Conservation (phyloP, 64 coral and sea anemone genomes). For the Pachyseris speciosa region DNA sequence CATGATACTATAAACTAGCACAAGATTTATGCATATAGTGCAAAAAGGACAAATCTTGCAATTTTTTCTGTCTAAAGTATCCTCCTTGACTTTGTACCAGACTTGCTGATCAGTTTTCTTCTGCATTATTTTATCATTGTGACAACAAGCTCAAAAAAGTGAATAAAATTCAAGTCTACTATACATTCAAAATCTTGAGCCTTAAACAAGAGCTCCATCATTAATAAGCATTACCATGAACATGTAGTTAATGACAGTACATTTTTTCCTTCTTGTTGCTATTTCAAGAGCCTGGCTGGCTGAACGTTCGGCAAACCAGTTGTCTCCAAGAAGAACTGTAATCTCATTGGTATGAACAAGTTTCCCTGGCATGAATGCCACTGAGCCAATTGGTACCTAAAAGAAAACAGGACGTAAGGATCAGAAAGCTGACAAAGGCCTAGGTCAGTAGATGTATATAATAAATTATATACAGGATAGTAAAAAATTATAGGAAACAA, state of each 20-base stretch:
- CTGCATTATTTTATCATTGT: no score
- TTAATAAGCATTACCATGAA: constrained; percentile 41
- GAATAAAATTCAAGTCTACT: neutral
- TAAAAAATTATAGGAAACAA: no score
- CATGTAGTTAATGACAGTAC: constrained; percentile 65
- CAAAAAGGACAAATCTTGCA: no score
- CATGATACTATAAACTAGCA: no score
- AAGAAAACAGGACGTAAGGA: neutral
- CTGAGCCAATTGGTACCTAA: constrained; percentile 89
- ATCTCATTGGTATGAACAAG: constrained; percentile 94
- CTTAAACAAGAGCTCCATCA: neutral
- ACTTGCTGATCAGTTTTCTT: no score
- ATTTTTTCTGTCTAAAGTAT: no score
- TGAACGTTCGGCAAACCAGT: constrained; percentile 94
- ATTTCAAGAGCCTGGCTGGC: constrained; percentile 87
- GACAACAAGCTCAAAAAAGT: no score
- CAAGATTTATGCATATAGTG: no score
- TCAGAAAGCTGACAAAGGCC: neutral
- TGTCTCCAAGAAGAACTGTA: constrained; percentile 88
- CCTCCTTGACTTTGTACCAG: no score
- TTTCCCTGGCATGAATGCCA: constrained; percentile 97
- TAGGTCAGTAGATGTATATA: neutral
- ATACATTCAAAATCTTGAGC: neutral
- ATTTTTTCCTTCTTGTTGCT: constrained; percentile 72
- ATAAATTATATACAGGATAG: no score